These are phyloP conservation scores for Parapsyche elsis DNA, from an alignment of 1,140 invertebrate species.

Conservation along the genomic window DNA sequence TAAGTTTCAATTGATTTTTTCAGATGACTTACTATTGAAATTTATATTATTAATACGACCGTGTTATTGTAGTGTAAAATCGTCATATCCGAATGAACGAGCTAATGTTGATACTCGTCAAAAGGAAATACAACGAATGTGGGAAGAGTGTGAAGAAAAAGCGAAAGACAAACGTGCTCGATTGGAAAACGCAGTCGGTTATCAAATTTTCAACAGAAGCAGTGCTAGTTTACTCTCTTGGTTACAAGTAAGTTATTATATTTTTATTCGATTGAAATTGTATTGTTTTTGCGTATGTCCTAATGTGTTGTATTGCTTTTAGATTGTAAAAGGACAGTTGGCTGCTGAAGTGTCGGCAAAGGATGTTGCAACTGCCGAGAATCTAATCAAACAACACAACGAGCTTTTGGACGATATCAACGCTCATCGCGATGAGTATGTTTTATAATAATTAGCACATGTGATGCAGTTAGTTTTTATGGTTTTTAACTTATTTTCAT, in stretches of 20 bases:
- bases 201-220: conserved; percentile 93
- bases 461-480: background rate
- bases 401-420: conserved; percentile 93
- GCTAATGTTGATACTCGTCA: conserved; percentile 87
- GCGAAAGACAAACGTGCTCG: conserved; percentile 82
- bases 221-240: conserved; percentile 61
- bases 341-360: conserved; percentile 85
- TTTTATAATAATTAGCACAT: conserved; percentile 45
- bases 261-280: background rate
- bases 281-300: conserved; percentile 4
- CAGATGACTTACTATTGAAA: background rate
- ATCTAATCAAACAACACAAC: conserved; percentile 89
- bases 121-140: conserved; percentile 86
- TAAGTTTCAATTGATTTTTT: conserved; percentile 61
- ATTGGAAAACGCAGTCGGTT: conserved; percentile 92
- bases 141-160: conserved; percentile 88
- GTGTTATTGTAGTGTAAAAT: conserved; percentile 76
- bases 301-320: conserved; percentile 28
- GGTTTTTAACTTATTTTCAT: conserved; percentile 55
- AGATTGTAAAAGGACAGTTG: conserved; percentile 81
- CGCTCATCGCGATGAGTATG: conserved; percentile 87
- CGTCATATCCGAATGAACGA: conserved; percentile 90
- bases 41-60: background rate
- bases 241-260: conserved; percentile 59
- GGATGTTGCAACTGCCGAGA: conserved; percentile 91